These are phyloP conservation scores for Silurus lanzhouensis DNA, from an alignment of 2,797 vertebrate genomes.

Conservation along the genomic window DNA sequence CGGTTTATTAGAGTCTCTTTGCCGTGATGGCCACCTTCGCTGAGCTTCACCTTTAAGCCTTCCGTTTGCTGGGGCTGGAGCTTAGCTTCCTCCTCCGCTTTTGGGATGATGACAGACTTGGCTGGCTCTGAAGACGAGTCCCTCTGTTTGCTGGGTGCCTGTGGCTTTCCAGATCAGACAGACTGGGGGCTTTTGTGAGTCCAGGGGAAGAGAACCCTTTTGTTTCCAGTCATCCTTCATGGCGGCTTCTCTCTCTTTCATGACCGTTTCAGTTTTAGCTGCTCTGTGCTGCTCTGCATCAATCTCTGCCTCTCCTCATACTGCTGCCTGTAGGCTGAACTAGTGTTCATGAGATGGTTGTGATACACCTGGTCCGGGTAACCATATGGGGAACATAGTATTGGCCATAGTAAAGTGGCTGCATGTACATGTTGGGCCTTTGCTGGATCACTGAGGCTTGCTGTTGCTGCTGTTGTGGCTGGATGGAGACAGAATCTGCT, in stretches of 20 bases:
- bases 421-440: slow-evolving; percentile 97
- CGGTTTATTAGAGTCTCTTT: slow-evolving; percentile 87
- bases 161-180: slow-evolving; percentile 88
- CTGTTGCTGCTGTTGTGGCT: slow-evolving; percentile 76
- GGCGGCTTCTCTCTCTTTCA: slow-evolving; percentile 87
- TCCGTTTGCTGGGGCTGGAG: slow-evolving; percentile 82
- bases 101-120: slow-evolving; percentile 90
- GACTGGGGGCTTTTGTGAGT: slow-evolving; percentile 90
- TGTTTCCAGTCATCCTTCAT: slow-evolving; percentile 96
- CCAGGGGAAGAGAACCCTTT: slow-evolving; percentile 88
- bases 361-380: slow-evolving; percentile 95
- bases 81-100: slow-evolving; percentile 90
- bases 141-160: slow-evolving; percentile 82
- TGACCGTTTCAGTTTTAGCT: slow-evolving; percentile 79
- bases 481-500: slow-evolving; percentile 77
- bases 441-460: slow-evolving; percentile 98
- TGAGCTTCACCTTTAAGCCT: slow-evolving; percentile 92
- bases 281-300: slow-evolving; percentile 88
- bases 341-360: slow-evolving; percentile 91
- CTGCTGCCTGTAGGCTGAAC: slow-evolving; percentile 90
- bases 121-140: slow-evolving; percentile 83
- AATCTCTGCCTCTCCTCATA: slow-evolving; percentile 92
- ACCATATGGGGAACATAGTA: slow-evolving; percentile 96
- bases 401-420: slow-evolving; percentile 97
- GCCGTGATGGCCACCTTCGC: slow-evolving; percentile 84